These are phyloP conservation scores for Odocoileus hemionus DNA, from an alignment of 2,113 vertebrate species.

Conservation along the genomic window DNA sequence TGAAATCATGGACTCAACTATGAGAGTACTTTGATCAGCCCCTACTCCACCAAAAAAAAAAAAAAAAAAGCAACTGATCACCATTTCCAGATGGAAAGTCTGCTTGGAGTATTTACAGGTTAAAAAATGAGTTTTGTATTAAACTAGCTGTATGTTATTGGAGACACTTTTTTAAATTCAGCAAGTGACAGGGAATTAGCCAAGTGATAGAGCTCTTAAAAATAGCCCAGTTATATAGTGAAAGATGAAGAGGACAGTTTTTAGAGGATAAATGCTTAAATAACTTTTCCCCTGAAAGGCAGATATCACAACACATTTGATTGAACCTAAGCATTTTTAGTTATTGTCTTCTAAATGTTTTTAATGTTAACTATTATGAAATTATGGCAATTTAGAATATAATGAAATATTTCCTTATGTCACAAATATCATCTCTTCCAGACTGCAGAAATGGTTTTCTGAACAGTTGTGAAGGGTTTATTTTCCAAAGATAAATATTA, in stretches of 20 bases:
- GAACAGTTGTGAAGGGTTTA: background rate
- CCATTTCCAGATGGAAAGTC: background rate
- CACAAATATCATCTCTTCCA: background rate
- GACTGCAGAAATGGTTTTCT: background rate
- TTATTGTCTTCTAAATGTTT: background rate
- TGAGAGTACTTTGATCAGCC: background rate
- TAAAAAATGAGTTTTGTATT: constrained; percentile 14
- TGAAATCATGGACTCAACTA: background rate
- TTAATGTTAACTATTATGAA: background rate
- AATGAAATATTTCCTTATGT: background rate
- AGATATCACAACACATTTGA: background rate
- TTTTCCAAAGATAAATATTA: background rate
- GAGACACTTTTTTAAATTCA: constrained; percentile 26
- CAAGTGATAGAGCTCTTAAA: background rate
- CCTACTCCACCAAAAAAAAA: background rate
- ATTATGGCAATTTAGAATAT: background rate
- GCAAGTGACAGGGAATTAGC: background rate
- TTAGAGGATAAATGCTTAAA: background rate
- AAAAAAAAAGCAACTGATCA: background rate
- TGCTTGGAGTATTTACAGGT: background rate
- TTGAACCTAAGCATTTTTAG: background rate
- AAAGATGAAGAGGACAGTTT: background rate
- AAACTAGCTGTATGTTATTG: background rate
- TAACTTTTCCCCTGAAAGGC: background rate
- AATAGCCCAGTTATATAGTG: background rate